phyloP scores from a whole-genome alignment of 1,140 invertebrate species.

The Armadillidium nasatum region DNA sequence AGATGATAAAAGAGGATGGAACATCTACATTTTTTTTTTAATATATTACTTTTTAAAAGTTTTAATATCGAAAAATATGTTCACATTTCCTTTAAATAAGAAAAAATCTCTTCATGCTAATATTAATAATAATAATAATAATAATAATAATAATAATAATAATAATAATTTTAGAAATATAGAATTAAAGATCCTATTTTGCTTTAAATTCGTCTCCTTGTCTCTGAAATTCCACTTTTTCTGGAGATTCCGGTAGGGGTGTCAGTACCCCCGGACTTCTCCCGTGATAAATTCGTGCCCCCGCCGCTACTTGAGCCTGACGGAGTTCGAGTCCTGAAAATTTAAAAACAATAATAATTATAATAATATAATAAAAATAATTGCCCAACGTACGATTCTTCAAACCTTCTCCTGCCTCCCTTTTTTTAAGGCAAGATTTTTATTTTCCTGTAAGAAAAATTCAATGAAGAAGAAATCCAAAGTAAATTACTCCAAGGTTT shows the following conservation, averaged over 20 bases:
- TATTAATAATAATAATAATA: background rate
- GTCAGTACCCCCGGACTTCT: constrained; percentile 63
- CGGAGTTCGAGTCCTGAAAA: constrained; percentile 45
- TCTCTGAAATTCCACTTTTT: constrained; percentile 39
- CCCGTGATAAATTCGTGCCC: constrained; percentile 59
- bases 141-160: background rate
- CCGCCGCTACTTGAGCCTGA: constrained; percentile 55
- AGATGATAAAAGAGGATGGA: too few relatives aligned
- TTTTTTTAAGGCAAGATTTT: too few relatives aligned
- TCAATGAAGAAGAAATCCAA: background rate
- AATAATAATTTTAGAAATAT: background rate
- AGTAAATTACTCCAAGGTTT: background rate
- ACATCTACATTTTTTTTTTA: too few relatives aligned
- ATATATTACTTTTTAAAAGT: background rate
- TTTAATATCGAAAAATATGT: background rate
- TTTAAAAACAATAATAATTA: background rate
- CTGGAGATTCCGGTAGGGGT: constrained; percentile 53
- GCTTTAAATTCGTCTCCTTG: constrained; percentile 19
- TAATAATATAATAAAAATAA: background rate
- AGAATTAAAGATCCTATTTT: too few relatives aligned
- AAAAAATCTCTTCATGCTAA: background rate
- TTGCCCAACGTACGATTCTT: background rate
- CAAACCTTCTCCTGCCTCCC: background rate
- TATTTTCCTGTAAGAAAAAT: too few relatives aligned
- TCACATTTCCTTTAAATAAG: background rate